These are phyloP conservation scores for Orchesella cincta DNA, from an alignment of 1,140 invertebrate genomes.

Conservation along the genomic window DNA sequence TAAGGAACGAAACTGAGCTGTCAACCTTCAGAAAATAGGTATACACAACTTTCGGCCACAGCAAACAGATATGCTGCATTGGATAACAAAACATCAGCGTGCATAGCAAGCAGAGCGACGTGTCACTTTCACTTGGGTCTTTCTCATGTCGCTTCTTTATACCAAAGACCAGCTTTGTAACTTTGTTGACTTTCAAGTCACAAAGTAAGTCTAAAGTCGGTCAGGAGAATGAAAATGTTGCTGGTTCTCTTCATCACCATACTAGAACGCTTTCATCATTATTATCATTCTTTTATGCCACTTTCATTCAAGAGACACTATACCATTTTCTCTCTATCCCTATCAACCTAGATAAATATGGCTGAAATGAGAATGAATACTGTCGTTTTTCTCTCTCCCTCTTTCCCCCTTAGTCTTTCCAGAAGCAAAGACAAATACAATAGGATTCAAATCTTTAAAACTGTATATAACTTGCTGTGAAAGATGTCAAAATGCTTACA, in stretches of 20 bases:
- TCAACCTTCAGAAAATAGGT: background rate
- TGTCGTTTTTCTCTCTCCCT: no score
- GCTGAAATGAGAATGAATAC: no score
- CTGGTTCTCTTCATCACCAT: background rate
- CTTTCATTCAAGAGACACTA: background rate
- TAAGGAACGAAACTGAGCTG: no score
- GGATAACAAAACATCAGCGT: background rate
- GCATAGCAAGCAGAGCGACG: background rate
- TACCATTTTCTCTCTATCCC: no score
- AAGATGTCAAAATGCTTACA: no score
- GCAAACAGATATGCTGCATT: background rate
- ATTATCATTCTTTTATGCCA: background rate
- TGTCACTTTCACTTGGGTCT: slow-evolving; percentile 16
- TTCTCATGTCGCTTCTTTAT: background rate
- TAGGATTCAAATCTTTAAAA: no score
- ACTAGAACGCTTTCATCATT: background rate
- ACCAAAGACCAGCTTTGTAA: background rate
- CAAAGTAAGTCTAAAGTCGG: slow-evolving; percentile 13
- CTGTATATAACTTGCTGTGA: no score
- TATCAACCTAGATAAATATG: no score
- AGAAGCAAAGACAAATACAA: no score
- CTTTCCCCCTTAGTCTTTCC: no score
- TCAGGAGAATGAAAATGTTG: slow-evolving; percentile 2
- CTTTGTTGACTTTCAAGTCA: slow-evolving; percentile 18
- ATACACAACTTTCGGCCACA: background rate